Conservation (phyloP, 2,888 invertebrate genomes). For the Plagodis pulveraria region DNA sequence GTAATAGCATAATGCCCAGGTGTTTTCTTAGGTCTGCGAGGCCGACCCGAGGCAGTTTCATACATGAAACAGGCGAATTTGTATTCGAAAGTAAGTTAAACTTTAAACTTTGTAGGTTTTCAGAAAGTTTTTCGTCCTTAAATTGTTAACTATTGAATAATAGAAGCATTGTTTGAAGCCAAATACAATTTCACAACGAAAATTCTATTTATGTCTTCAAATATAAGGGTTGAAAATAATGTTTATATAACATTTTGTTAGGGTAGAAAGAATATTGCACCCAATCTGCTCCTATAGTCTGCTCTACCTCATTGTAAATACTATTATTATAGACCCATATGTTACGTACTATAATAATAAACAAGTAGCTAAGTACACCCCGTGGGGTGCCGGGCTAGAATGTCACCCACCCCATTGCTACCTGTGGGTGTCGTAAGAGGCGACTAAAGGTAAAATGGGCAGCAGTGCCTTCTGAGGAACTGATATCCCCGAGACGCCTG, state of each 20-base stretch:
- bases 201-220: slow-evolving; percentile 17
- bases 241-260: slow-evolving; percentile 14
- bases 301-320: background rate
- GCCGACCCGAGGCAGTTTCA: slow-evolving; percentile 57
- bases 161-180: slow-evolving; percentile 10
- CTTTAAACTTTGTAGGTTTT: slow-evolving; percentile 9
- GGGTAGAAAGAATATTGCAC: slow-evolving; percentile 6
- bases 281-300: slow-evolving; percentile 1
- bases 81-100: slow-evolving; percentile 59
- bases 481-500: no score
- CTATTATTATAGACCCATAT: no score
- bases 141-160: background rate
- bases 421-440: no score
- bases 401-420: no score
- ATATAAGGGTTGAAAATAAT: slow-evolving; percentile 9
- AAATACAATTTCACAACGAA: slow-evolving; percentile 11
- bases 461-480: no score
- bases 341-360: no score
- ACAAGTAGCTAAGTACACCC: no score
- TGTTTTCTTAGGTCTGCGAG: slow-evolving; percentile 72
- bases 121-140: slow-evolving; percentile 11
- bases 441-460: no score
- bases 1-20: slow-evolving; percentile 65
- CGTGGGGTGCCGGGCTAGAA: no score
- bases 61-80: slow-evolving; percentile 62